Conservation (phyloP, 2,113 vertebrate genomes). For the Triplophysa rosa region DNA sequence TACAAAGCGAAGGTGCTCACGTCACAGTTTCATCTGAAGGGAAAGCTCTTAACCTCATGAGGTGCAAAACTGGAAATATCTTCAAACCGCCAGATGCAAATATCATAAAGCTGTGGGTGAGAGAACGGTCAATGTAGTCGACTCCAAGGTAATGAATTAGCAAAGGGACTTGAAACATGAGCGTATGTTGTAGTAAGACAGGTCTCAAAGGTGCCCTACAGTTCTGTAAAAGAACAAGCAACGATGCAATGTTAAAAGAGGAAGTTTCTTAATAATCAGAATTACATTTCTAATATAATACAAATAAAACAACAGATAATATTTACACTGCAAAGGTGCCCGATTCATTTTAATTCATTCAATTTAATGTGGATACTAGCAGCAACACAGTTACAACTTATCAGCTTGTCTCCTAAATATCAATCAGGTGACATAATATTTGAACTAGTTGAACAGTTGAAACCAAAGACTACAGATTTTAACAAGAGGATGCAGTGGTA, state of each 20-base stretch:
- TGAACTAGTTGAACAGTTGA: too few species aligned
- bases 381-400: too few species aligned
- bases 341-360: background rate
- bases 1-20: background rate
- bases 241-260: background rate
- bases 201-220: background rate
- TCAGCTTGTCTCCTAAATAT: too few species aligned
- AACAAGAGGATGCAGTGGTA: too few species aligned
- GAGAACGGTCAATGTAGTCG: background rate
- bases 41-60: constrained; percentile 29
- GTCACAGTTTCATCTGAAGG: background rate
- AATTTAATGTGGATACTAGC: constrained; percentile 13
- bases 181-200: background rate
- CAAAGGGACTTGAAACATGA: background rate
- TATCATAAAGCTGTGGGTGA: background rate
- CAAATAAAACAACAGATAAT: constrained; percentile 12
- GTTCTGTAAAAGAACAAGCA: background rate
- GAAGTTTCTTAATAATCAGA: background rate
- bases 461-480: too few species aligned
- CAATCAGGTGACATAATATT: too few species aligned
- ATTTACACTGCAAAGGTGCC: background rate
- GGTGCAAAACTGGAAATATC: constrained; percentile 39
- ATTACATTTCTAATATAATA: background rate
- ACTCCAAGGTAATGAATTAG: background rate
- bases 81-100: constrained; percentile 11